Percentiles rank a stretch among this genome's conserved stretches.
These are phyloP conservation scores for Armadillidium nasatum DNA, from an alignment of 1,140 invertebrate species.

Conservation along the genomic window DNA sequence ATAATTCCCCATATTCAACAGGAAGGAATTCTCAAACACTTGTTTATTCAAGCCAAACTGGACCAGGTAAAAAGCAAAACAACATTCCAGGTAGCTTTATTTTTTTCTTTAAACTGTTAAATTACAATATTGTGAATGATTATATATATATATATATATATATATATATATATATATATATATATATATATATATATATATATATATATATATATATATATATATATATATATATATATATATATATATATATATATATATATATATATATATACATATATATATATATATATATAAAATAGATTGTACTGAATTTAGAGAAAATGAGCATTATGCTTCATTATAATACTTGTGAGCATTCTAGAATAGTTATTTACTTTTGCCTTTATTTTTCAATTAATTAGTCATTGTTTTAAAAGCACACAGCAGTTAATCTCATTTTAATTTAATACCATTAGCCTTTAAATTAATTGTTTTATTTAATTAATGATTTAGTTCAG, in stretches of 20 bases:
- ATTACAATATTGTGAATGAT: not conserved
- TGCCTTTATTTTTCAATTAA: no score
- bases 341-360: no score
- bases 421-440: no score
- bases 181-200: not conserved
- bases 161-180: constrained; percentile 13
- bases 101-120: not conserved
- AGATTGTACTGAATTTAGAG: no score
- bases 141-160: not conserved
- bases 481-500: not conserved
- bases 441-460: no score
- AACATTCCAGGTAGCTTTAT: not conserved
- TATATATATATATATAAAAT: not conserved
- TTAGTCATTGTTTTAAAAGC: no score
- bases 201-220: not conserved
- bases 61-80: not conserved
- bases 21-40: not conserved
- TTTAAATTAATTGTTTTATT: not conserved
- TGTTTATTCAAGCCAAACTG: not conserved
- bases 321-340: no score
- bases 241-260: constrained; percentile 16
- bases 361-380: no score
- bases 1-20: not conserved
- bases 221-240: constrained; percentile 13
- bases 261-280: not conserved